Percentiles rank a stretch among this genome's conserved stretches.
These are phyloP conservation scores for Centropus unirufus DNA, from an alignment of 2,113 vertebrate genomes.

Conservation along the genomic window DNA sequence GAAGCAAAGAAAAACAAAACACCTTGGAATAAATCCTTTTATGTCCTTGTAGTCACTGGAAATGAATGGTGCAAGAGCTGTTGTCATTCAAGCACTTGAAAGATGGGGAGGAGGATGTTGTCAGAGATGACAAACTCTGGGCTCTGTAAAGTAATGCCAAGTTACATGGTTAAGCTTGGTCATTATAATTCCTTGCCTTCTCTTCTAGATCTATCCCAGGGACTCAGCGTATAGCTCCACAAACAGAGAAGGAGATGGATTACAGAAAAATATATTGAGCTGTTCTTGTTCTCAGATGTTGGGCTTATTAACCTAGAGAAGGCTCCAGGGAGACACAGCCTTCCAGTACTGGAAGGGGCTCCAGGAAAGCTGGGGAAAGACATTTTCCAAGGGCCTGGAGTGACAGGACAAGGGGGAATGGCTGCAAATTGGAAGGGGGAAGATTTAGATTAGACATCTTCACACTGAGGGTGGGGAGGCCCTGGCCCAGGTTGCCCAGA, in stretches of 20 bases:
- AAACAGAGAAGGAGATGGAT: background rate
- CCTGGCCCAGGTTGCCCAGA: no score
- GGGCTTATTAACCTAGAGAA: no score
- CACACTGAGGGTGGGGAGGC: no score
- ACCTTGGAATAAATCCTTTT: background rate
- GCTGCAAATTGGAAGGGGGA: no score
- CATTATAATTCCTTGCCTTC: background rate
- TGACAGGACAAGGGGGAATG: no score
- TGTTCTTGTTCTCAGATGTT: background rate
- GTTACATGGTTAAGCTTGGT: background rate
- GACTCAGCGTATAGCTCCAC: background rate
- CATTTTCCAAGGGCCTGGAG: no score
- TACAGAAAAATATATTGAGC: background rate
- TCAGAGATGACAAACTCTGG: background rate
- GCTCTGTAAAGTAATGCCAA: background rate
- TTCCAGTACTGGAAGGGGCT: no score
- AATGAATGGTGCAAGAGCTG: background rate
- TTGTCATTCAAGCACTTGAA: rapidly evolving
- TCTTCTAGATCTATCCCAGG: background rate
- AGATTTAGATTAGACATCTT: no score
- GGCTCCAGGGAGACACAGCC: no score
- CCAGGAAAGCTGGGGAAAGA: no score
- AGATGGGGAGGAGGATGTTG: background rate
- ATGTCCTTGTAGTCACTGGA: background rate
- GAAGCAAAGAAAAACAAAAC: background rate